These are phyloP conservation scores for Pseudolaguvia tuberculata DNA, from an alignment of 2,113 vertebrate genomes.

Conservation along the genomic window DNA sequence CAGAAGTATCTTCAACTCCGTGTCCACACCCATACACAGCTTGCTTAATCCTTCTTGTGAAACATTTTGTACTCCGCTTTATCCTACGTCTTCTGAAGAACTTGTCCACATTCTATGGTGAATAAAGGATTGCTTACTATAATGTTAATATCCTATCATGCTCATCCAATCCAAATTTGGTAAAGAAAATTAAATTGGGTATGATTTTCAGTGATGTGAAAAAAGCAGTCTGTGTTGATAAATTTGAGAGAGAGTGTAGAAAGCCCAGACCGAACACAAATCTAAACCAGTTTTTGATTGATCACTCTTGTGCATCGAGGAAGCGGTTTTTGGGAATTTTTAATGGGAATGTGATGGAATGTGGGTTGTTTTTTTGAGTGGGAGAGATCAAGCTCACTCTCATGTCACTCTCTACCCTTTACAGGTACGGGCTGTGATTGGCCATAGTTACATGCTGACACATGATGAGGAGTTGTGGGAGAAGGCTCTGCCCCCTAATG, in stretches of 20 bases:
- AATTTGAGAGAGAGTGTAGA: no score
- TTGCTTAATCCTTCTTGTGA: background rate
- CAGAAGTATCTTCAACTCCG: background rate
- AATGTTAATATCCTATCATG: no score
- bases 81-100: background rate
- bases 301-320: no score
- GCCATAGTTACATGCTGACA: conserved; percentile 84
- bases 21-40: background rate
- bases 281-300: no score
- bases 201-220: no score
- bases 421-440: conserved; percentile 82
- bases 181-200: no score
- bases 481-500: conserved; percentile 76
- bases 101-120: background rate
- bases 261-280: no score
- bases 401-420: background rate
- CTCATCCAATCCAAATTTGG: no score
- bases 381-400: background rate
- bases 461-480: conserved; percentile 86
- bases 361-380: no score
- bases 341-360: no score
- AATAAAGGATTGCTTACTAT: background rate
- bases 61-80: background rate
- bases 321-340: no score
- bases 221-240: no score